phyloP scores from a whole-genome alignment of 1,140 invertebrate species.

The Chionoecetes opilio region DNA sequence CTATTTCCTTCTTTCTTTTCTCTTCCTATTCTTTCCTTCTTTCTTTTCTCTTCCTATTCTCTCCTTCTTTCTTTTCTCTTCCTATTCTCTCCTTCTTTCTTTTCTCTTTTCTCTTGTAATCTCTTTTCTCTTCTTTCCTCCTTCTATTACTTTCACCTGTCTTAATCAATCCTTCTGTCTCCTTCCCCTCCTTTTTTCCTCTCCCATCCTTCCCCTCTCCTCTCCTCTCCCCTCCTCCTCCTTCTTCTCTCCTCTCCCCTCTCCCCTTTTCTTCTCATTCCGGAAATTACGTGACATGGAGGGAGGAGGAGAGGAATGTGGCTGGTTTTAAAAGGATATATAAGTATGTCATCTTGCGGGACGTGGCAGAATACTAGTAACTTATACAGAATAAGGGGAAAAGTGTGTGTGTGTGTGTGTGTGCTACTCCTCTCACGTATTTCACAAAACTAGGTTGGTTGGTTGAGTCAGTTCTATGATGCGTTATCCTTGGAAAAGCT shows the following conservation, averaged over 20 bases:
- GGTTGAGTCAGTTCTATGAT: not conserved
- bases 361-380: too few species aligned
- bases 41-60: too few species aligned
- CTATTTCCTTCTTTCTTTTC: too few species aligned
- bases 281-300: not conserved
- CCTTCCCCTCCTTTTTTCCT: not conserved
- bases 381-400: not conserved
- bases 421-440: not conserved
- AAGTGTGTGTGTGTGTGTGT: not conserved
- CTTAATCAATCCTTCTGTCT: not conserved
- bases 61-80: too few species aligned
- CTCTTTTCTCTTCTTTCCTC: not conserved
- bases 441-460: too few species aligned
- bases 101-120: not conserved
- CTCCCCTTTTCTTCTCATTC: not conserved
- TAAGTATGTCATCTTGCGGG: not conserved
- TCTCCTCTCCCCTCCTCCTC: not conserved
- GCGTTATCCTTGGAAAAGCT: not conserved
- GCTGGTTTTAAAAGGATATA: not conserved
- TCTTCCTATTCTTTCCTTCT: too few species aligned
- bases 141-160: too few species aligned
- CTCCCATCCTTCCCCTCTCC: constrained; percentile 29
- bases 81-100: not conserved
- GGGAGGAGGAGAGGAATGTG: not conserved
- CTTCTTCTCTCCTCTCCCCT: not conserved